Evolutionary conservation across 2,113 vertebrate species (phyloP).

Genomic region (Poeciliopsis occidentalis): DNA sequence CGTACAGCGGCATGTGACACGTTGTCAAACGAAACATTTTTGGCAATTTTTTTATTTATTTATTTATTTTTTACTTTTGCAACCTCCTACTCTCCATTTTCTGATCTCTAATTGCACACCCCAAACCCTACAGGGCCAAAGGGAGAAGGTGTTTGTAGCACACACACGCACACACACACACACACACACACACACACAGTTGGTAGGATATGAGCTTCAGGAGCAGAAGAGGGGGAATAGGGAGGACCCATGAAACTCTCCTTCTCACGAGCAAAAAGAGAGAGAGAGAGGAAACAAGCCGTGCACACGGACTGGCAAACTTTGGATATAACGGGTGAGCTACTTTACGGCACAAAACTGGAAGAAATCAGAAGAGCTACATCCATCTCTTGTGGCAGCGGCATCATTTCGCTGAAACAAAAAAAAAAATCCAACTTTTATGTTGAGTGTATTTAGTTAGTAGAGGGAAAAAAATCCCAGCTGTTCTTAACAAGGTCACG

Average conservation of each 20-base stretch:
- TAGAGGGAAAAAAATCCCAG: too few relatives aligned
- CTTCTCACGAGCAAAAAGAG: slow-evolving; percentile 11
- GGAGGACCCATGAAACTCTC: slow-evolving; percentile 38
- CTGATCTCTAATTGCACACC: slow-evolving; percentile 50
- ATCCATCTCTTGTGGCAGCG: background rate
- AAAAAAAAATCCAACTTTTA: too few relatives aligned
- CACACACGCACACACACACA: slow-evolving; percentile 31
- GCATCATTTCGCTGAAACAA: background rate
- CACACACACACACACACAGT: slow-evolving; percentile 14
- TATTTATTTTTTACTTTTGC: slow-evolving; percentile 19
- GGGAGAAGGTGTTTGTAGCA: slow-evolving; percentile 77
- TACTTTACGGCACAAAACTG: background rate
- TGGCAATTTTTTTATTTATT: background rate
- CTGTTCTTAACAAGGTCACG: too few relatives aligned
- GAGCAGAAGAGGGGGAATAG: slow-evolving; percentile 44
- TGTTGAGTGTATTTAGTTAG: too few relatives aligned
- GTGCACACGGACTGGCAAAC: slow-evolving; percentile 20
- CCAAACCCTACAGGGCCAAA: slow-evolving; percentile 61
- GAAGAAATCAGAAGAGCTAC: background rate
- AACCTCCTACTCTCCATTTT: slow-evolving; percentile 28
- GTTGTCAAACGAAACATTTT: slow-evolving; percentile 3
- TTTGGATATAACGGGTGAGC: background rate
- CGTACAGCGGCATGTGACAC: background rate
- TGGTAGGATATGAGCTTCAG: slow-evolving; percentile 49
- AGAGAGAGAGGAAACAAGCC: slow-evolving; percentile 18